These are phyloP conservation scores for Sinodicranocentrus sp. DNA, from an alignment of 2,888 invertebrate species.

Conservation along the genomic window DNA sequence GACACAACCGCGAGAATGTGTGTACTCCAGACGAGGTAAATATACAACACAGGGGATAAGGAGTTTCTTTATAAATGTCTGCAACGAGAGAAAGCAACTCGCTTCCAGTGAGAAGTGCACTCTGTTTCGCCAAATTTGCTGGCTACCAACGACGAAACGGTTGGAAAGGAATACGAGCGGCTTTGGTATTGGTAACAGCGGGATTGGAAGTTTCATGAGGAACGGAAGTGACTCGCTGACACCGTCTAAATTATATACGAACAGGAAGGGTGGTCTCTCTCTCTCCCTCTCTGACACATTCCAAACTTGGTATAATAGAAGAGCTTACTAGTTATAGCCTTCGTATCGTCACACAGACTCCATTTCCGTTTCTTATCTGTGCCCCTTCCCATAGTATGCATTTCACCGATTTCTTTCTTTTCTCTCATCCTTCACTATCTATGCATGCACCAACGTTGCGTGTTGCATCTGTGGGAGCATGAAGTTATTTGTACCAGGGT, in stretches of 20 bases:
- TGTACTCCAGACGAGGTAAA: too few relatives aligned
- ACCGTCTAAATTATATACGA: conserved; percentile 65
- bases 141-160: too few relatives aligned
- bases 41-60: too few relatives aligned
- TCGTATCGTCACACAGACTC: conserved; percentile 41
- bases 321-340: conserved; percentile 21
- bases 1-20: background rate
- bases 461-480: too few relatives aligned
- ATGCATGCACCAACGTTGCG: too few relatives aligned
- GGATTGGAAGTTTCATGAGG: conserved; percentile 54
- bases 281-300: conserved; percentile 33
- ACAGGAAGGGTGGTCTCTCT: conserved; percentile 58
- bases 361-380: conserved; percentile 62
- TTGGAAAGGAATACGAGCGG: too few relatives aligned
- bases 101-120: too few relatives aligned
- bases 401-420: conserved; percentile 20
- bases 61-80: too few relatives aligned
- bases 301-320: conserved; percentile 1
- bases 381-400: conserved; percentile 47
- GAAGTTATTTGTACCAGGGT: too few relatives aligned
- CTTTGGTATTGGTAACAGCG: conserved; percentile 44
- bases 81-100: too few relatives aligned
- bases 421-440: background rate
- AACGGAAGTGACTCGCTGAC: conserved; percentile 65
- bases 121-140: too few relatives aligned